phyloP scores from a whole-genome alignment of 2,888 invertebrate genomes.

The Deilephila elpenor region DNA sequence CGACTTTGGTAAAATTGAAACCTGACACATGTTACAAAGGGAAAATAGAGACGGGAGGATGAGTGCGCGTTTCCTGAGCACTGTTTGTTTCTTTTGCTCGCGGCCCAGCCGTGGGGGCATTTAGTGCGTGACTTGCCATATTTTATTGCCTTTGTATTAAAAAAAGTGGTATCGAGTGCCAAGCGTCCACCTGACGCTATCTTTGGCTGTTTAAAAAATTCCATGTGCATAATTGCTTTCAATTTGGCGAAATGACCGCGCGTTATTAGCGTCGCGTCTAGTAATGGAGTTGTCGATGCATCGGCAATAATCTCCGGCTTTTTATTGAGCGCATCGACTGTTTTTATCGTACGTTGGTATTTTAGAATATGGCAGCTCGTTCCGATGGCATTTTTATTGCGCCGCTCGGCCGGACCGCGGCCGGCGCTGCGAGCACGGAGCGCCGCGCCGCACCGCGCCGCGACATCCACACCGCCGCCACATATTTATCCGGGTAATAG shows the following conservation, averaged over 20 bases:
- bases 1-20: conserved; percentile 82
- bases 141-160: conserved; percentile 81
- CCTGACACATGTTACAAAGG: conserved; percentile 83
- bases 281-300: conserved; percentile 64
- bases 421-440: conserved; percentile 1
- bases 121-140: conserved; percentile 80
- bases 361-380: conserved; percentile 61
- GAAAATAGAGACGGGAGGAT: conserved; percentile 80
- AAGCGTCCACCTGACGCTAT: conserved; percentile 65
- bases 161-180: conserved; percentile 58
- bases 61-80: conserved; percentile 75
- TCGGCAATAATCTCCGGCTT: conserved; percentile 54
- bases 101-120: conserved; percentile 71
- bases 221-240: conserved; percentile 67
- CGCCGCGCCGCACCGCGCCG: conserved; percentile 36
- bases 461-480: conserved; percentile 52
- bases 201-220: conserved; percentile 51
- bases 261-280: conserved; percentile 63
- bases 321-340: conserved; percentile 57
- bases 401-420: conserved; percentile 36
- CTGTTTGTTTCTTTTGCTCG: conserved; percentile 81
- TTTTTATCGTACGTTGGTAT: conserved; percentile 56
- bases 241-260: conserved; percentile 65
- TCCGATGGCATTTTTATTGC: conserved; percentile 58
- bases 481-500: conserved; percentile 58